A percentile compares a stretch with the other conserved stretches of the same genome.
phyloP scores from a whole-genome alignment of 2,888 invertebrate species.

The Epirrhoe alternata region DNA sequence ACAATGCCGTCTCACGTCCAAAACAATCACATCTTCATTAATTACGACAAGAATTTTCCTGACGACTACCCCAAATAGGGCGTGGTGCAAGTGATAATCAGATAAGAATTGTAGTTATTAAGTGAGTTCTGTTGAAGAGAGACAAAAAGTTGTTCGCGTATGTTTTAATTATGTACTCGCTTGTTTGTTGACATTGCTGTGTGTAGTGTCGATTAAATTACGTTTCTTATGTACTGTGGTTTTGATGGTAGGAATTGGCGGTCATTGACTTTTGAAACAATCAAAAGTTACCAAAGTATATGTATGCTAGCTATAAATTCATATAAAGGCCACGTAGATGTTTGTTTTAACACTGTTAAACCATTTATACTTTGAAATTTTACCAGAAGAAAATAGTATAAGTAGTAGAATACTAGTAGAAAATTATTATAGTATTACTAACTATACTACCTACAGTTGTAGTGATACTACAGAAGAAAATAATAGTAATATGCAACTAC shows the following conservation, averaged over 20 bases:
- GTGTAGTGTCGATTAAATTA: conserved; percentile 33
- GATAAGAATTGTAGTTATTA: conserved; percentile 45
- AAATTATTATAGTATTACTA: too few relatives aligned
- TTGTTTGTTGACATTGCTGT: conserved; percentile 29
- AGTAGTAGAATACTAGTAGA: too few relatives aligned
- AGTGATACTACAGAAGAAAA: too few relatives aligned
- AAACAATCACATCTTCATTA: conserved; percentile 82
- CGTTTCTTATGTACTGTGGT: conserved; percentile 11
- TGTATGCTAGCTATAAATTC: neutral
- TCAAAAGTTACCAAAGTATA: neutral
- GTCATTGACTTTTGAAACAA: conserved; percentile 26
- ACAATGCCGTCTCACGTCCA: conserved; percentile 60
- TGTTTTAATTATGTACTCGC: conserved; percentile 23
- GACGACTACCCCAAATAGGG: conserved; percentile 54
- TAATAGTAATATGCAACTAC: too few relatives aligned
- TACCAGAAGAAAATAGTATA: too few relatives aligned
- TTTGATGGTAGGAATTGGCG: conserved; percentile 16
- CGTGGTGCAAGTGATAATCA: conserved; percentile 51
- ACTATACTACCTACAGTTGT: too few relatives aligned
- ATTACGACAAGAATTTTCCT: conserved; percentile 74
- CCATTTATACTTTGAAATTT: too few relatives aligned
- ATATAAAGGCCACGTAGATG: neutral
- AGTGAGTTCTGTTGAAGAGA: conserved; percentile 38
- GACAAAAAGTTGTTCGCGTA: conserved; percentile 34
- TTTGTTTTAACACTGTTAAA: too few relatives aligned